Base-by-base conservation (phyloP, 2,797 vertebrate genomes). In the Molossus molossus region DNA sequence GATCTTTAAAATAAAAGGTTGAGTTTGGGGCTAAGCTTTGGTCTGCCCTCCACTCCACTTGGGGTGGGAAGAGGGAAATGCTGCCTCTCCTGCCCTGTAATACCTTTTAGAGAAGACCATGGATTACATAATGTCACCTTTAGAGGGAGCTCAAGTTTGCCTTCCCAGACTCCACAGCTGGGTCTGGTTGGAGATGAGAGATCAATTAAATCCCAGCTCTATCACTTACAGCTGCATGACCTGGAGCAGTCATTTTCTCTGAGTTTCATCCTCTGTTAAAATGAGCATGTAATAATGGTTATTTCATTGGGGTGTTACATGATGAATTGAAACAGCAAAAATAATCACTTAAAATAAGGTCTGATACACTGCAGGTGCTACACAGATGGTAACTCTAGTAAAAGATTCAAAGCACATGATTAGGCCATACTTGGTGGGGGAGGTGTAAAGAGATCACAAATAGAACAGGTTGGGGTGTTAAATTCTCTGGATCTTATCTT, bases 261-360 rank as follows among this genome's bases (percentile, higher is more conserved):
- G 65, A 40, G 73, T 81, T 64, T 91, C 92, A 45, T 76, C 55
- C 33, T 92, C 37, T 81, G 60, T 93, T 67, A 57, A 91, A 76
- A 75, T 18, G 64, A n/a, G 48, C n/a, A 33, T 73, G 20, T 50
- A 60, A 69, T 15, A 73, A 45, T 14, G 33, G 29, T 64, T 40
- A 11, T 77, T 94, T 79, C 73, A 64, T 69, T 25, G n/a, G 17
- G 48, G 21, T 45, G 55, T 84, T 79, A 33, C 25, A 55, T 82
- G 65, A 84, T 55, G 33, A 81, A 81, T 70, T 53, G 60, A 95
- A 89, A 69, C 50, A 60, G 50, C 77, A 95, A 97, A 96, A 94
- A 64, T 80, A 76, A 81, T 79, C 72, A 84, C 55, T 25, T 60
- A 57, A 96, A 94, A 73, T 72, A 84, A 87, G 23, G n/a, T 50